A percentile compares a stretch with the other conserved stretches of the same genome.
These are phyloP conservation scores for Tupaia tana DNA, from an alignment of 2,113 vertebrate species.

Conservation along the genomic window DNA sequence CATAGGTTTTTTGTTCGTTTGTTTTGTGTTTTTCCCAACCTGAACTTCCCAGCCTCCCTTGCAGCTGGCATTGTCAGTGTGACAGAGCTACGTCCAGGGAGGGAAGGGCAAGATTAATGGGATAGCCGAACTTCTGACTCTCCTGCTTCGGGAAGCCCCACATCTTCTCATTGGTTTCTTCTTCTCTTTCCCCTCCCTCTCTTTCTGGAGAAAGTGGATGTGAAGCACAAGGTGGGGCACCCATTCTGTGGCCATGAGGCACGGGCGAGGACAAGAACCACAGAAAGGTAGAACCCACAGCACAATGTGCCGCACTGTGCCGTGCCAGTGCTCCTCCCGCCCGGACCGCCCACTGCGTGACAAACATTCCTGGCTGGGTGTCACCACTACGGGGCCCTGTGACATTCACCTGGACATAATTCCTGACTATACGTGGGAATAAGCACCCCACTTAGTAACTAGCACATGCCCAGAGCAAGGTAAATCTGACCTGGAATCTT, in stretches of 20 bases:
- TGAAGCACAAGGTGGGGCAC: neutral
- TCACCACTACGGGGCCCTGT: rapidly evolving
- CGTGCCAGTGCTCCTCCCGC: neutral
- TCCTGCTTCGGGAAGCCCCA: neutral
- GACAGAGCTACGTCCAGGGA: neutral
- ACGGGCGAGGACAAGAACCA: rapidly evolving
- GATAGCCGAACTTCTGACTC: too few species aligned
- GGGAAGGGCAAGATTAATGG: neutral
- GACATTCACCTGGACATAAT: neutral
- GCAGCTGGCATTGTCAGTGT: rapidly evolving
- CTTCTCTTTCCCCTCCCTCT: neutral
- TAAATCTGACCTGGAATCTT: rapidly evolving
- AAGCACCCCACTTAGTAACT: rapidly evolving
- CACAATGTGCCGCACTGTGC: rapidly evolving
- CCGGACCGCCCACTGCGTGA: rapidly evolving
- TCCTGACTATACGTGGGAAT: too few species aligned
- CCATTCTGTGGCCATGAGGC: neutral
- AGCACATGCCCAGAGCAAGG: neutral
- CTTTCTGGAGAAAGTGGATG: neutral
- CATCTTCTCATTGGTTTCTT: neutral
- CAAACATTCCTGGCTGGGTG: rapidly evolving
- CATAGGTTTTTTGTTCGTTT: neutral
- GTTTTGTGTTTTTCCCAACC: too few species aligned
- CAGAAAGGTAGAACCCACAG: neutral
- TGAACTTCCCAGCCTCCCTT: neutral